Evolutionary conservation across 2,113 vertebrate species (phyloP), one percentile per base, ranked within the genome.

Genomic region (Piaya cayana): DNA sequence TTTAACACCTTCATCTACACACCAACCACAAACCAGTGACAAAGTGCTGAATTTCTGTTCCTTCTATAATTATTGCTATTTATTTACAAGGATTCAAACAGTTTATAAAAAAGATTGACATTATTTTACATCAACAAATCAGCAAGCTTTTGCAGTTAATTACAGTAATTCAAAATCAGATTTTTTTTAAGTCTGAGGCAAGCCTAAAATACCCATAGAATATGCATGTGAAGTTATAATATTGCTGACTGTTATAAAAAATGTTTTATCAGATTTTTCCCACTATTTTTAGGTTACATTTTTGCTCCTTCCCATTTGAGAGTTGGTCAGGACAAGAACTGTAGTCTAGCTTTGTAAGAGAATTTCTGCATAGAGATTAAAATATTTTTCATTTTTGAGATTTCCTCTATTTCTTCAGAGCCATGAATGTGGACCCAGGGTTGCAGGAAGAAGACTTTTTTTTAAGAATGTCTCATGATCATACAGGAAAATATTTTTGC

Each of bases 111-210:
- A 92, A 93, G 82, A 96, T 95, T 97, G 96, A 96, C 92, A 94
- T 91, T 97, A 93, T 96, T 94, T 96, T 88, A 49, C 80, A 79
- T 93, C 91, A 97, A 96, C 95, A 97, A 96, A 97, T 95, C 64
- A 92, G 88, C 76, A 95, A 63, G 95, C 96, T 95, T 98, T 97
- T 96, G 76, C 89, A 94, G 94, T 94, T 97, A 98, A 98, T 97
- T 97, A 97, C 96, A 98, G 87, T 96, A 97, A 97, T 97, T 96
- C 92, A 95, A 67, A 96, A 93, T 92, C 88, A 93, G 96, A 53
- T 59, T 95, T 70, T 70, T 96, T 82, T 74, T 7, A 45, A 45
- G 94, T 96, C 90, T 92, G 92, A 97, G 92, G 79, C 92, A 96
- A 70, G 96, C 95, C 94, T 96, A 88, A 97, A 97, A 87, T 97